Evolutionary conservation across 2,888 invertebrate genomes (phyloP), one percentile per base, ranked within the genome.

Genomic region (Pterobdella sp.): DNA sequence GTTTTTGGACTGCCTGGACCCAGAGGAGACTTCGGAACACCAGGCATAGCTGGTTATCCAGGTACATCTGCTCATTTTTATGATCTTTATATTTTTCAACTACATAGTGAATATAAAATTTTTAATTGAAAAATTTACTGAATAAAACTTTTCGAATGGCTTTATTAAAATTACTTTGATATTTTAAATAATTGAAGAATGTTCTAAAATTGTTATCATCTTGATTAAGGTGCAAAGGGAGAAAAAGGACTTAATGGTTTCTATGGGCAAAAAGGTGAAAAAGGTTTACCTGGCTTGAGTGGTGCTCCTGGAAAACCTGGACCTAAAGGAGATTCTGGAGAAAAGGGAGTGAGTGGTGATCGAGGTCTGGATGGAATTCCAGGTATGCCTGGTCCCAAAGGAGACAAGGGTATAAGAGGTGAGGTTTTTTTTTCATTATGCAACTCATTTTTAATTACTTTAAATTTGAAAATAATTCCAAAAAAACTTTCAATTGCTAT

Each of bases 181-280:
- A n/a, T n/a, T n/a, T n/a, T n/a, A n/a, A n/a, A n/a, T n/a, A n/a
- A n/a, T n/a, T n/a, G n/a, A n/a, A n/a, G n/a, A n/a, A n/a, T n/a
- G n/a, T n/a, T n/a, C n/a, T n/a, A n/a, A n/a, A n/a, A n/a, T n/a
- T n/a, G n/a, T n/a, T n/a, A n/a, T n/a, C n/a, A n/a, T n/a, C n/a
- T n/a, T n/a, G n/a, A 14, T 72, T 29, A 34, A 72, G 72, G 72
- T 31, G 32, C 18, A 52, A 73, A 73, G 63, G 73, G 73, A n/a
- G 49, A 60, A 14, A 22, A 31, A 1, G 74, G 74, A 42, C 52
- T 42, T 49, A 22, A 37, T 31, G 74, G 74, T 29, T 35, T 31
- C 34, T 32, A 52, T 18, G 74, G 74, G 26, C 29, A 52, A 0
- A 35, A 68, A 14, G 73, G 73, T 35, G 69, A 56, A 18, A 42